Evolutionary conservation across 2,888 invertebrate genomes (phyloP).

Genomic region (Criorhina ranunculi): DNA sequence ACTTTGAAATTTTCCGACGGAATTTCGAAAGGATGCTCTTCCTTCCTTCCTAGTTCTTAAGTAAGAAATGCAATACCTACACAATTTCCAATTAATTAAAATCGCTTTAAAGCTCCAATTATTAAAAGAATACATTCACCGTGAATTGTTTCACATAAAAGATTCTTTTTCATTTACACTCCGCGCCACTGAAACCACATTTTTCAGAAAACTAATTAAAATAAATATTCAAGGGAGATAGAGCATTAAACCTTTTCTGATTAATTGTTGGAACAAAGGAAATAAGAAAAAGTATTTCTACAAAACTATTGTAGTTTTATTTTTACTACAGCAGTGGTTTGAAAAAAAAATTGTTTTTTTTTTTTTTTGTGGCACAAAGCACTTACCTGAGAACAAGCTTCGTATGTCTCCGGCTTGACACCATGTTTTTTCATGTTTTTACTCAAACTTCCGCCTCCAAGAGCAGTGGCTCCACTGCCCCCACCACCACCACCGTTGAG

Average conservation of each 20-base stretch:
- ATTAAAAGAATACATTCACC: not conserved
- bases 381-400: slow-evolving; percentile 84
- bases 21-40: no score
- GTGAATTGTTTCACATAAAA: not conserved
- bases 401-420: slow-evolving; percentile 83
- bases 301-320: not conserved
- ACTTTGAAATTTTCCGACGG: no score
- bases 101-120: not conserved
- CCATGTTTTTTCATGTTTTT: slow-evolving; percentile 81
- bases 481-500: slow-evolving; percentile 32
- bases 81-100: not conserved
- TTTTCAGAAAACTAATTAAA: not conserved
- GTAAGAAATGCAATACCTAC: no score
- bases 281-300: not conserved
- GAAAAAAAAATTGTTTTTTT: not conserved
- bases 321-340: not conserved
- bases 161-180: not conserved
- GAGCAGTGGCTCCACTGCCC: slow-evolving; percentile 41
- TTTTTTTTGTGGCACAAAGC: not conserved
- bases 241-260: no score
- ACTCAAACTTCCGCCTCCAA: slow-evolving; percentile 58
- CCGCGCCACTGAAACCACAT: not conserved
- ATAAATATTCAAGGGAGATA: not conserved
- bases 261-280: no score
- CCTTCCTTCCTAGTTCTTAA: no score